A percentile compares a stretch with the other conserved stretches of the same genome.
These are phyloP conservation scores for Saturnia pavonia DNA, from an alignment of 2,888 invertebrate genomes.

Conservation along the genomic window DNA sequence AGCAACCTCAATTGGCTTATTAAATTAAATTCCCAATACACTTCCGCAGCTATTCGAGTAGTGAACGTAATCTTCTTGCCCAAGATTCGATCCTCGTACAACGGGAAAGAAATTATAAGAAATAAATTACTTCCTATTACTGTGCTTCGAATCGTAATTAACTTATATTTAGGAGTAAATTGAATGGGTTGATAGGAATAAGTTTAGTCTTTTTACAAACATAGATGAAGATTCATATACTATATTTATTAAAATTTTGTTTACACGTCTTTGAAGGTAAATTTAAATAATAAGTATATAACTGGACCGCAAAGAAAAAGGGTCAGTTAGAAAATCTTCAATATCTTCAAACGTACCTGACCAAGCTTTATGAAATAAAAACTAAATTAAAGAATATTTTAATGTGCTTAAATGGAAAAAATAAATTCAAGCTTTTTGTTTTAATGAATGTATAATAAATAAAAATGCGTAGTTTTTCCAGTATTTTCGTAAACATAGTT, in stretches of 20 bases:
- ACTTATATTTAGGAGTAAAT: neutral
- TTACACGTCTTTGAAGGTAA: too few species aligned
- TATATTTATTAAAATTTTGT: neutral
- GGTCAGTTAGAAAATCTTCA: too few species aligned
- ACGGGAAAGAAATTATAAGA: neutral
- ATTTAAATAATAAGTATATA: too few species aligned
- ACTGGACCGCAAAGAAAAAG: too few species aligned
- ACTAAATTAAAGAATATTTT: too few species aligned
- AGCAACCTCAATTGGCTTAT: constrained; percentile 26
- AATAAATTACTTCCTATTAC: constrained; percentile 10
- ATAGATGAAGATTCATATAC: neutral
- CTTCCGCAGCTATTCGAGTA: constrained; percentile 31
- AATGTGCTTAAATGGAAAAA: too few species aligned
- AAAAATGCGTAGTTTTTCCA: too few species aligned
- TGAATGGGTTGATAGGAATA: neutral
- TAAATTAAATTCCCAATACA: constrained; percentile 38
- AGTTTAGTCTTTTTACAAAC: neutral
- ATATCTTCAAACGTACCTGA: too few species aligned
- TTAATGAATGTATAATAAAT: too few species aligned
- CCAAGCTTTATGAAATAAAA: too few species aligned
- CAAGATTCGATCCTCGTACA: constrained; percentile 35
- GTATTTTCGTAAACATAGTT: too few species aligned
- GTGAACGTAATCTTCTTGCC: constrained; percentile 37
- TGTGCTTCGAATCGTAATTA: neutral
- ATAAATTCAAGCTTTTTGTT: too few species aligned